phyloP scores from a whole-genome alignment of 2,888 invertebrate species.

The Conomelus anceps region DNA sequence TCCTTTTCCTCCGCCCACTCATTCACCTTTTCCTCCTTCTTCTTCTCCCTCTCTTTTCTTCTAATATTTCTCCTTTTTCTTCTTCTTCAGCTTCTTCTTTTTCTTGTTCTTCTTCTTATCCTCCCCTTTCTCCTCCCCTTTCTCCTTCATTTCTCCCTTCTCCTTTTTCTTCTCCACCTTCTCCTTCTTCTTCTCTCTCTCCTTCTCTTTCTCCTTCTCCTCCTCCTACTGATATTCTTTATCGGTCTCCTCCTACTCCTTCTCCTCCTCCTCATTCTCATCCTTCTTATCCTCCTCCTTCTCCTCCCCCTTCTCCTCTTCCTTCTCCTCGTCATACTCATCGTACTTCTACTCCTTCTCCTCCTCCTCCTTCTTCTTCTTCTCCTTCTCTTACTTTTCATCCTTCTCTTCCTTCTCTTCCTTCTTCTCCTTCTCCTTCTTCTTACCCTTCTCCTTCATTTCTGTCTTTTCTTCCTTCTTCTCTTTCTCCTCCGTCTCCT shows the following conservation, averaged over 20 bases:
- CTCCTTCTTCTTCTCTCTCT: no score
- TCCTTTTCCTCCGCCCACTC: neutral
- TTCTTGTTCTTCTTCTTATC: neutral
- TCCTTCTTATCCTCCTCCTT: neutral
- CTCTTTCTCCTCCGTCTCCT: neutral
- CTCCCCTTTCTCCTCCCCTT: neutral
- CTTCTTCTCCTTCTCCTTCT: neutral
- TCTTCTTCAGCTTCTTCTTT: no score
- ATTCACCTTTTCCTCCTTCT: neutral
- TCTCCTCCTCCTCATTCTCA: neutral
- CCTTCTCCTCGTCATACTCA: constrained; percentile 18
- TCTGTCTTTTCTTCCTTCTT: neutral
- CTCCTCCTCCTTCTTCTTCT: neutral
- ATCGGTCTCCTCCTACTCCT: no score
- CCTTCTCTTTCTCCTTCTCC: neutral
- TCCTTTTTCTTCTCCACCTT: no score
- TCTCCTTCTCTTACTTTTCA: neutral
- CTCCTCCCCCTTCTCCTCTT: constrained; percentile 8
- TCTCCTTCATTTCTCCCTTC: no score
- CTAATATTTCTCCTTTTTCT: no score
- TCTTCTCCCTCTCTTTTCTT: neutral
- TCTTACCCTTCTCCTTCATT: neutral
- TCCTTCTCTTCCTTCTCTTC: neutral
- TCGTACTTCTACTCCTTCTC: neutral
- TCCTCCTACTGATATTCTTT: no score